phyloP scores from a whole-genome alignment of 2,797 vertebrate genomes.

The Brachyalestes nurse region DNA sequence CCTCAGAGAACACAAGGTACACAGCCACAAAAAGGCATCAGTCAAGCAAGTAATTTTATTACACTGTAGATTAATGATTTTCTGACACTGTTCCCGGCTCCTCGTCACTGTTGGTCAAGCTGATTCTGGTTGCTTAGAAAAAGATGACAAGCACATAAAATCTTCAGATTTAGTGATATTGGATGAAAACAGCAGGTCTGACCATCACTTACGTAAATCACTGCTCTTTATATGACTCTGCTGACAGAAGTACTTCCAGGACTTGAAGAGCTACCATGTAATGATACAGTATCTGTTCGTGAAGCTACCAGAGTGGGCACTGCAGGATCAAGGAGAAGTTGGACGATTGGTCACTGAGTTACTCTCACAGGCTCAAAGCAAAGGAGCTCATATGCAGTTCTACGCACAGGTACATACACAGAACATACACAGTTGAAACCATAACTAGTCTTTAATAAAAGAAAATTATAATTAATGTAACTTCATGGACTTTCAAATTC shows the following conservation, averaged over 20 bases:
- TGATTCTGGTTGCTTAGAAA: background rate
- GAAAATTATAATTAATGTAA: too few species aligned
- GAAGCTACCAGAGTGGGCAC: constrained; percentile 70
- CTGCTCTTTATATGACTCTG: constrained; percentile 25
- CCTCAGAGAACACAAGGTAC: constrained; percentile 85
- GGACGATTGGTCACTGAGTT: constrained; percentile 74
- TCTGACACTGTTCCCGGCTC: background rate
- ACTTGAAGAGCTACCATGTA: constrained; percentile 77
- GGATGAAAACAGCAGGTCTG: too few species aligned
- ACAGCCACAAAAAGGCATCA: background rate
- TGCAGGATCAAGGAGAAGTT: constrained; percentile 76
- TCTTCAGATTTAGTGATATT: background rate
- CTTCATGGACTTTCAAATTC: too few species aligned
- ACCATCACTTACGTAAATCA: background rate
- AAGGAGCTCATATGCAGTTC: constrained; percentile 78
- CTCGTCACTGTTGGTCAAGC: background rate
- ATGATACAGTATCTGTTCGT: constrained; percentile 75
- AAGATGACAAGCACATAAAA: background rate
- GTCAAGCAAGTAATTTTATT: background rate
- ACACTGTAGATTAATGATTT: background rate
- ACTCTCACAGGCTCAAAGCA: constrained; percentile 74
- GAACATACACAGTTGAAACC: too few species aligned
- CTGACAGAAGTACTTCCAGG: constrained; percentile 83
- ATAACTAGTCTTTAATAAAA: too few species aligned
- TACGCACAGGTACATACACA: constrained; percentile 81